These are phyloP conservation scores for Dorcus parallelipipedus DNA, from an alignment of 2,888 invertebrate species.

Conservation along the genomic window DNA sequence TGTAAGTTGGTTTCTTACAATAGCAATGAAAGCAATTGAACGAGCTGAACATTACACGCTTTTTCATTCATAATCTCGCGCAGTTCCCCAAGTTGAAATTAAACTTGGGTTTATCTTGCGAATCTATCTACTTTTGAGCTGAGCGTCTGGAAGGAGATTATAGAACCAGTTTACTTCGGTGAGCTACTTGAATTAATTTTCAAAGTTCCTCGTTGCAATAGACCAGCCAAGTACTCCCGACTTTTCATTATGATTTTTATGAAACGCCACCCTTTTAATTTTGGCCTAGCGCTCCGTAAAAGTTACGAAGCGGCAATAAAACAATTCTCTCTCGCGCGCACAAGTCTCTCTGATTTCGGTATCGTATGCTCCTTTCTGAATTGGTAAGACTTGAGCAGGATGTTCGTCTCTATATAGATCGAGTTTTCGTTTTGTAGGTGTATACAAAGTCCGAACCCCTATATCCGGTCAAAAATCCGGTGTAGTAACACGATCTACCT, in stretches of 20 bases:
- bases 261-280: neutral
- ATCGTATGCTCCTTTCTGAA: neutral
- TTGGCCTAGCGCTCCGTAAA: conserved; percentile 1
- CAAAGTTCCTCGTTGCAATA: conserved; percentile 12
- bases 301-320: neutral
- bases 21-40: conserved; percentile 15
- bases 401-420: neutral
- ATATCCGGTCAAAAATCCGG: conserved; percentile 25
- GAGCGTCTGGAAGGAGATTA: conserved; percentile 32
- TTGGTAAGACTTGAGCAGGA: neutral
- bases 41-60: conserved; percentile 19
- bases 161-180: conserved; percentile 38
- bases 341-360: neutral
- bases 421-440: neutral
- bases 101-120: conserved; percentile 17
- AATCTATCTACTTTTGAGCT: conserved; percentile 21
- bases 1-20: conserved; percentile 10
- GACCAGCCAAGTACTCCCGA: neutral
- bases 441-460: conserved; percentile 15
- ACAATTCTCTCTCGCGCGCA: neutral
- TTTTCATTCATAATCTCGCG: conserved; percentile 19
- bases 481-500: conserved; percentile 23
- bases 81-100: conserved; percentile 20
- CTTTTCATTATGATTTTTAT: conserved; percentile 2
- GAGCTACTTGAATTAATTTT: conserved; percentile 40